Base-by-base conservation (phyloP, 2,797 vertebrate genomes). In the Glossophaga mutica region DNA sequence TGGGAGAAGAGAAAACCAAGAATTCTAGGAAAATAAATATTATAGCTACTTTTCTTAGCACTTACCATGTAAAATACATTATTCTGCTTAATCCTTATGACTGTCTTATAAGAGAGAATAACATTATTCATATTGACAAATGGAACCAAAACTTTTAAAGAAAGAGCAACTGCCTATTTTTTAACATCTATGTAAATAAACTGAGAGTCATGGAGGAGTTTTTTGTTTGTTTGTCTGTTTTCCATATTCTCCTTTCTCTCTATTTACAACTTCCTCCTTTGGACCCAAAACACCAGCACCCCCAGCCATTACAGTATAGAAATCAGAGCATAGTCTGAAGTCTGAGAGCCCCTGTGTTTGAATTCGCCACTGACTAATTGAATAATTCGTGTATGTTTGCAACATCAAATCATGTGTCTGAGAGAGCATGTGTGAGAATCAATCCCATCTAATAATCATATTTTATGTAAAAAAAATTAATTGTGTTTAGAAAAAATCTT, bases 81-180 rank as follows among this genome's bases (percentile, higher is more conserved):
- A 88, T 91, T 22, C 50, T 59, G 70, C 48, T 84, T 86, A 86
- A 82, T 94, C 57, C 26, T 79, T 77, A 44, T 1, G 48, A 48
- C 39, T 92, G 9, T 68, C n/a, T 90, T 81, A 85, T 34, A 77
- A 92, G 42, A 12, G 7, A 68, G 39, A 39, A 79, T 76, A 74
- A 76, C 92, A 57, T 74, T 90, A 37, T 44, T 94, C n/a, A 84
- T 12, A 39, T 82, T 88, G 57, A 91, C 37, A 94, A 94, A 90
- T 16, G 48, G 32, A 68, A 96, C 34, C 14, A 32, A 86, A 34
- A 62, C 62, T 86, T 70, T 96, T 39, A 94, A 91, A 97, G 65
- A 81, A 34, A 95, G 92, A 84, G 11, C 37, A 96, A 92, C 10
- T 89, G 26, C 39, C 21, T 76, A 16, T 22, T 77, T 88, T 78